phyloP scores from a whole-genome alignment of 2,797 vertebrate species.

The Esox lucius region DNA sequence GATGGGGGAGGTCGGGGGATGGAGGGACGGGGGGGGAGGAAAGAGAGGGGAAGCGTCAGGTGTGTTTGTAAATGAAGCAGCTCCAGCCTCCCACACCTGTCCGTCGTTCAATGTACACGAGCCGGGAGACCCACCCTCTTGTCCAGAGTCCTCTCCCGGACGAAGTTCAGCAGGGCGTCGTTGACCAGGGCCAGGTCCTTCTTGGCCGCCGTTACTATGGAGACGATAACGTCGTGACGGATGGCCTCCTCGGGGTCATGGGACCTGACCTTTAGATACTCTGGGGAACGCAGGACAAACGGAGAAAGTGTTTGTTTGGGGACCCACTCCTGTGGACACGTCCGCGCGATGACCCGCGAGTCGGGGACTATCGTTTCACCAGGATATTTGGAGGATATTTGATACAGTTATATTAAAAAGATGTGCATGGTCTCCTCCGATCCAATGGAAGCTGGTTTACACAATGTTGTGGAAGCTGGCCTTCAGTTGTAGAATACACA shows the following conservation, averaged over 20 bases:
- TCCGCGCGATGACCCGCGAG: too few species aligned
- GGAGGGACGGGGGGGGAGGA: too few species aligned
- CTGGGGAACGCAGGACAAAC: constrained; percentile 64
- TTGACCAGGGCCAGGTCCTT: constrained; percentile 96
- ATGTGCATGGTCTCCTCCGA: too few species aligned
- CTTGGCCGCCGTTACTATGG: constrained; percentile 97
- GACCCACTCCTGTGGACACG: too few species aligned
- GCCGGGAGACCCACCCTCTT: constrained; percentile 74
- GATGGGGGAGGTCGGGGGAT: constrained; percentile 1
- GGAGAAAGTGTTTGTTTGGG: too few species aligned
- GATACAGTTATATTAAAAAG: too few species aligned
- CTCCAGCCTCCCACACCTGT: neutral
- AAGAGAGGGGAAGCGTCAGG: neutral
- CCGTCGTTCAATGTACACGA: too few species aligned
- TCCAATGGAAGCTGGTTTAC: too few species aligned
- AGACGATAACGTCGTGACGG: constrained; percentile 96
- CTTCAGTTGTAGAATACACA: too few species aligned
- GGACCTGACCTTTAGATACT: constrained; percentile 93
- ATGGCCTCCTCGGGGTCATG: constrained; percentile 98
- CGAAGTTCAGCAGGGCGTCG: constrained; percentile 94
- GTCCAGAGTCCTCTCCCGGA: constrained; percentile 94
- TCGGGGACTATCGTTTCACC: too few species aligned
- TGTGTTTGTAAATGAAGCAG: neutral
- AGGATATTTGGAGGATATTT: too few species aligned
- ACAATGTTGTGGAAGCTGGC: too few species aligned